Evolutionary conservation across 2,888 invertebrate species (phyloP), one percentile per base, ranked within the genome.

Genomic region (Caenorhabditis panamensis): DNA sequence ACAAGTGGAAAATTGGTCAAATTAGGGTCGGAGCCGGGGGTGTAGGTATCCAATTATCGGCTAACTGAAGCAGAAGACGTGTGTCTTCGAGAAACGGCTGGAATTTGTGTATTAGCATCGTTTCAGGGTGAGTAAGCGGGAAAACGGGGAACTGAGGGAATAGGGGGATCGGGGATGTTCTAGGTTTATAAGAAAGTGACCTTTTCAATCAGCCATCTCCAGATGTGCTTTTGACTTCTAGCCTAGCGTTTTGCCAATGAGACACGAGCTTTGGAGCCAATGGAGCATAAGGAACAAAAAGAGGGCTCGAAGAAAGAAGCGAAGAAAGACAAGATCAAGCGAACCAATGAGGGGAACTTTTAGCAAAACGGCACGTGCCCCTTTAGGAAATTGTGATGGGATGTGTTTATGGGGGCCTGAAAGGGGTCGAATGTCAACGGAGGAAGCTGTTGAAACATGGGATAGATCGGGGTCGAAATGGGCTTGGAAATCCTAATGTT

Each of bases 1-100:
- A 31, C 54, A 63, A 72, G 63, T 72, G 72, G 56, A 36, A 71
- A 63, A 72, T 72, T 72, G 56, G 56, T 62, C 72, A 72, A 72
- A 72, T 72, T 72, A 72, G 72, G 56, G 47, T 63, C 31, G 69
- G 26, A 53, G 20, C 20, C n/a, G 47, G 49, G 56, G 31, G 58
- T 8, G 56, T n/a, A 28, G 31, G 20, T 47, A 56, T 72, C 72
- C 72, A 72, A 72, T 72, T 72, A 72, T 72, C 63, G 72, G 72
- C 72, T 72, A 72, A 72, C 72, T 72, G 63, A 62, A 56, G 4
- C 9, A 37, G 51, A 44, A 24, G 24, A 13, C 41, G 8, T 13
- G 9, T 9, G 31, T 5, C 41, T 41, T 41, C 41, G 5, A 13
- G 41, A 41, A 41, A 16, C 5, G 18, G 31, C 36, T 49, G 51